phyloP scores from a whole-genome alignment of 2,888 invertebrate species.

The Neria commutata region DNA sequence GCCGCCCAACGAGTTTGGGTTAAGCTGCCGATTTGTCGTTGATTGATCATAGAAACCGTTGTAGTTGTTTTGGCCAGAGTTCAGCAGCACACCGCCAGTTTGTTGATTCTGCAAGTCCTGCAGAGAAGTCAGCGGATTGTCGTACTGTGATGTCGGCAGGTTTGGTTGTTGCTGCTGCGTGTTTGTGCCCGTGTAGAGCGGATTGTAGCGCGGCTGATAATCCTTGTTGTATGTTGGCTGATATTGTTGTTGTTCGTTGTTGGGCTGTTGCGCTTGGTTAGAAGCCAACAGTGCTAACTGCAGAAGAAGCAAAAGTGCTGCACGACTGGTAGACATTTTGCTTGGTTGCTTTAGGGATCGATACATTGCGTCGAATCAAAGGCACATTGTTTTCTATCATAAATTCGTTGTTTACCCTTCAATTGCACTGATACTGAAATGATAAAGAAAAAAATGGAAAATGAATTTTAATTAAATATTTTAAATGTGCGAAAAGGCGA shows the following conservation, averaged over 20 bases:
- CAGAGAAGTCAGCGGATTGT: constrained; percentile 45
- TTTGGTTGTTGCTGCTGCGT: constrained; percentile 41
- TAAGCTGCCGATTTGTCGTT: constrained; percentile 31
- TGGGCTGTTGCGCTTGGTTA: constrained; percentile 21
- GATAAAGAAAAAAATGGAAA: too few species aligned
- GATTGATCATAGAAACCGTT: constrained; percentile 38
- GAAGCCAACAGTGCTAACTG: background rate
- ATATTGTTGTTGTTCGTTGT: constrained; percentile 39
- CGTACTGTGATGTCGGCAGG: constrained; percentile 44
- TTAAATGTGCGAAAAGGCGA: too few species aligned
- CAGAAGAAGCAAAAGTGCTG: background rate
- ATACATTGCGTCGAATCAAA: too few species aligned
- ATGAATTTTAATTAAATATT: too few species aligned
- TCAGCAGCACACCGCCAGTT: constrained; percentile 10
- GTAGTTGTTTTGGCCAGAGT: constrained; percentile 29
- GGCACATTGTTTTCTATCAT: too few species aligned
- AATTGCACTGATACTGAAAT: too few species aligned
- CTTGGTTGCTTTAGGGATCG: too few species aligned
- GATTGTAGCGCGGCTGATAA: constrained; percentile 56
- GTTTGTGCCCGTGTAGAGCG: constrained; percentile 48
- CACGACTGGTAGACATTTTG: too few species aligned
- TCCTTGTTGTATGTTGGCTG: constrained; percentile 51
- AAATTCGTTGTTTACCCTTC: too few species aligned
- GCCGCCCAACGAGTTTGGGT: constrained; percentile 23
- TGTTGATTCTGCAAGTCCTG: constrained; percentile 43